phyloP scores from a whole-genome alignment of 2,113 vertebrate genomes.

The Silurus asotus region DNA sequence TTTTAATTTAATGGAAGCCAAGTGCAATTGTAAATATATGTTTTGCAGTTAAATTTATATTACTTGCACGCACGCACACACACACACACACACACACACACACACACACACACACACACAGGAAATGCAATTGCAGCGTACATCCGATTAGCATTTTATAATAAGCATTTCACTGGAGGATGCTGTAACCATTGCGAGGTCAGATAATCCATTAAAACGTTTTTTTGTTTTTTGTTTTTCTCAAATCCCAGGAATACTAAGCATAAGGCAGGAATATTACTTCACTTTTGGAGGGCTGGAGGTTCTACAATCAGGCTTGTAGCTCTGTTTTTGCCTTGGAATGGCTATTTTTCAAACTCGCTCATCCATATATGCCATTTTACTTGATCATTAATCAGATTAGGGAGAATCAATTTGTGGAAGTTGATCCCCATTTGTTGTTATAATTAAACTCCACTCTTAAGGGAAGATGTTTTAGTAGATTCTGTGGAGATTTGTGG shows the following conservation, averaged over 20 bases:
- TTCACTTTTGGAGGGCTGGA: too few relatives aligned
- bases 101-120: neutral
- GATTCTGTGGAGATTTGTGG: too few relatives aligned
- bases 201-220: neutral
- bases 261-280: neutral
- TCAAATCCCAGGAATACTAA: neutral
- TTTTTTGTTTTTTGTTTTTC: neutral
- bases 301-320: neutral
- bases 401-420: neutral
- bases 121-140: neutral
- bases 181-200: neutral
- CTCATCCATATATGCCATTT: neutral
- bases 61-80: neutral
- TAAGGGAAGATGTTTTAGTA: too few relatives aligned
- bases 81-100: neutral
- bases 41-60: neutral
- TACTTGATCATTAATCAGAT: neutral
- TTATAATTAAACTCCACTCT: too few relatives aligned
- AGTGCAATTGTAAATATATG: neutral
- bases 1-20: conserved; percentile 6
- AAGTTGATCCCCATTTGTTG: too few relatives aligned
- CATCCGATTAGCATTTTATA: neutral
- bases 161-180: conserved; percentile 1
- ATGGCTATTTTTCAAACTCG: neutral
- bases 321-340: neutral